Conservation (phyloP, 1,140 invertebrate genomes). For the Lepidurus arcticus region DNA sequence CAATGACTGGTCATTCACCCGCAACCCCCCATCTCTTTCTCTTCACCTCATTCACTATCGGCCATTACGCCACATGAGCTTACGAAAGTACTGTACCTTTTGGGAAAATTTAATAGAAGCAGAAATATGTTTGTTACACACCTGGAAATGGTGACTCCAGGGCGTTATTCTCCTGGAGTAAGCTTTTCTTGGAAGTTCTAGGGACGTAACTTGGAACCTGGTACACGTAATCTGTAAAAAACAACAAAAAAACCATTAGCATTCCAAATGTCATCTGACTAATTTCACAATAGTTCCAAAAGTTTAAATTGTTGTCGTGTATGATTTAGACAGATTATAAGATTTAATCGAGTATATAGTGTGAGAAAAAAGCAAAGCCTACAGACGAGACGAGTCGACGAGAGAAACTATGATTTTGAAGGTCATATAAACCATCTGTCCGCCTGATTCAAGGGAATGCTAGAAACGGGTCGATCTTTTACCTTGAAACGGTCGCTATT, state of each 20-base stretch:
- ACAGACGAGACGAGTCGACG: too few species aligned
- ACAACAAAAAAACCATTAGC: neutral
- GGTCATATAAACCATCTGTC: too few species aligned
- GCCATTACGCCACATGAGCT: neutral
- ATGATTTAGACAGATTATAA: too few species aligned
- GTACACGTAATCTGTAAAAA: neutral
- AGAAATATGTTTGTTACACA: neutral
- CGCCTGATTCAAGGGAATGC: too few species aligned
- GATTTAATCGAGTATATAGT: too few species aligned
- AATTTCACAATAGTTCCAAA: too few species aligned
- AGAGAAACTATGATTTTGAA: too few species aligned
- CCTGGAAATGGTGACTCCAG: neutral
- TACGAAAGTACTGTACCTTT: neutral
- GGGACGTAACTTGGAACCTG: neutral
- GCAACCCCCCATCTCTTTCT: neutral
- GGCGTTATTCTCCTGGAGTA: conserved; percentile 18
- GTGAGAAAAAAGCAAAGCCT: too few species aligned
- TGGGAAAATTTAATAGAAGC: neutral
- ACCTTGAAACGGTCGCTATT: too few species aligned
- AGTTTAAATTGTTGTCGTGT: too few species aligned
- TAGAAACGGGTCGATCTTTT: too few species aligned
- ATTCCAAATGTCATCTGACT: neutral
- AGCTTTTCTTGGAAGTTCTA: conserved; percentile 12
- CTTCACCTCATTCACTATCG: neutral
- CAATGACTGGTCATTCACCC: neutral